Base-by-base conservation (phyloP, 2,797 vertebrate species). In the Eleutherodactylus coqui region DNA sequence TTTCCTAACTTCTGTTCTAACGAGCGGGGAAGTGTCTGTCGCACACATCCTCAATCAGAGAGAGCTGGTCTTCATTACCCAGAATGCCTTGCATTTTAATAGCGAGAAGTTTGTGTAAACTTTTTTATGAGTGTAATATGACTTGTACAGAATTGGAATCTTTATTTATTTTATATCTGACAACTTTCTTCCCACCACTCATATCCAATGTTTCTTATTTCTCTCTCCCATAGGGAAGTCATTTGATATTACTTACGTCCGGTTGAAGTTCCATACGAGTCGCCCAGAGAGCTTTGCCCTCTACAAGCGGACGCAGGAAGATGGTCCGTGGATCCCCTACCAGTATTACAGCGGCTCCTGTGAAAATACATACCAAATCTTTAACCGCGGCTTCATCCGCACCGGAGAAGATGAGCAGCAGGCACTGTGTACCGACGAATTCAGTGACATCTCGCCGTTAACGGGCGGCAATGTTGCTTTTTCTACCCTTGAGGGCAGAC, bases 261-360 rank as follows among this genome's bases (percentile, higher is more conserved):
- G 98, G 0, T 95, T 99, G 5, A 99, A 98, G 94, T 99, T 99
- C 90, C 97, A 99, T 90, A 99, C 98, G 86, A 99, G 98, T 90
- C 96, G 98, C 1, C 98, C 98, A 0, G 98, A 99, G 93, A 99
- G 98, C 90, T 99, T 99, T 67, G 95, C 93, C 45, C 97, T 99
- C 91, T 99, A 97, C 94, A 99, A 98, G 90, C 96, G 98, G 24
- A 96, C 93, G 0, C 87, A 89, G 1, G 96, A 97, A 77, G 94
- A 91, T 0, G 96, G 96, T 1, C 95, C 96, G 0, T 99, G 98
- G 98, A 86, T 93, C 3, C 97, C 98, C 0, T 99, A 99, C 94
- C 97, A 98, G 94, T 98, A 97, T 92, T 99, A 99, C 94, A 99
- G 98, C 0, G 96, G 98, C 32, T 99, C 98, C 82, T 99, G 98